Evolutionary conservation across 30 jellyfish, hydroid and myxozoan genomes (phyloP).

Genomic region (Kudoa iwatai): DNA sequence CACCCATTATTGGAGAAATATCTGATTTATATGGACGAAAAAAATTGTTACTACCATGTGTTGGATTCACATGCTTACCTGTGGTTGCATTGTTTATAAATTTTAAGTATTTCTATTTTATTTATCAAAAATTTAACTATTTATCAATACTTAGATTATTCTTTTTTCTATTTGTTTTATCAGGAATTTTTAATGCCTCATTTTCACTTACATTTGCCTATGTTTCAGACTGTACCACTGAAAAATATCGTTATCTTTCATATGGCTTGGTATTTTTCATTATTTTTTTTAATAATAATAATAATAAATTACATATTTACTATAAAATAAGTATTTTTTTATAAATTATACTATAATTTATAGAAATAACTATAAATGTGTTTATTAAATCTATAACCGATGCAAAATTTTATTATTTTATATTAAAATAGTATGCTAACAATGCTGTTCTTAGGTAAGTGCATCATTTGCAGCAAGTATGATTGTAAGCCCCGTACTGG

Average conservation of each 20-base stretch:
- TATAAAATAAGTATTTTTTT: not conserved
- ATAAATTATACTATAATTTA: not conserved
- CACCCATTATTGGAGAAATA: slow-evolving; percentile 88
- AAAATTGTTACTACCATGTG: slow-evolving; percentile 41
- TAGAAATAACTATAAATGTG: not conserved
- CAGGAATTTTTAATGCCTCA: slow-evolving; percentile 77
- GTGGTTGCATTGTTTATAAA: too few species aligned
- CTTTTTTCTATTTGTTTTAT: slow-evolving; percentile 52
- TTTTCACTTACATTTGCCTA: slow-evolving; percentile 78
- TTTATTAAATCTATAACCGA: not conserved
- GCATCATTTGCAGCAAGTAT: slow-evolving; percentile 97
- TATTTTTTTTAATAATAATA: too few species aligned
- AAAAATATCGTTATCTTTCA: slow-evolving; percentile 57
- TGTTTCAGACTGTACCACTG: slow-evolving; percentile 87
- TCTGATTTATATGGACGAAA: slow-evolving; percentile 98
- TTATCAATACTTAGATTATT: slow-evolving; percentile 97
- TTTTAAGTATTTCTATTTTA: too few species aligned
- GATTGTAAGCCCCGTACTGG: slow-evolving; percentile 90
- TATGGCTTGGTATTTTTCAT: slow-evolving; percentile 75
- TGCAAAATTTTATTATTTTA: not conserved
- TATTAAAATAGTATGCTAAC: not conserved
- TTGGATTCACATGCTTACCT: slow-evolving; percentile 69
- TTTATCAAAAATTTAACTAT: too few species aligned
- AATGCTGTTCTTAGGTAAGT: slow-evolving; percentile 15
- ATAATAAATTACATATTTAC: too few species aligned